phyloP scores from a whole-genome alignment of 2,797 vertebrate genomes.

The Anabas testudineus region DNA sequence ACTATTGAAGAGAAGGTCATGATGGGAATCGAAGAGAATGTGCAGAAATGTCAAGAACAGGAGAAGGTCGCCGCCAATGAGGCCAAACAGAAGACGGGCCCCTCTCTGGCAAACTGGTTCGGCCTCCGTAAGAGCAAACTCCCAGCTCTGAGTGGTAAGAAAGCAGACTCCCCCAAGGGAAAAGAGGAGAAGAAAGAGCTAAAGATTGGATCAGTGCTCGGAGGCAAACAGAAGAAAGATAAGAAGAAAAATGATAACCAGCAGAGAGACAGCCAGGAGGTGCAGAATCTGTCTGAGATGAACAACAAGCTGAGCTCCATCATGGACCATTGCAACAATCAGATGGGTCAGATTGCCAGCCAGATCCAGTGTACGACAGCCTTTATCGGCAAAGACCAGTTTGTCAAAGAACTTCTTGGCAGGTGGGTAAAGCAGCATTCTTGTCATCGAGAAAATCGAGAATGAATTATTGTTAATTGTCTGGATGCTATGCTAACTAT shows the following conservation, averaged over 20 bases:
- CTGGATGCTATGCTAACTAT: conserved; percentile 41
- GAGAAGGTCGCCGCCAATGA: conserved; percentile 84
- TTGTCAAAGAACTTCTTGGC: conserved; percentile 91
- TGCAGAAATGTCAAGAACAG: conserved; percentile 91
- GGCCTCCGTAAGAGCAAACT: conserved; percentile 92
- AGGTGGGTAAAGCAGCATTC: conserved; percentile 82
- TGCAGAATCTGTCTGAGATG: conserved; percentile 73
- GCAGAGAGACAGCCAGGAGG: conserved; percentile 81
- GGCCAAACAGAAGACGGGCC: conserved; percentile 86
- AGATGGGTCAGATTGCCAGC: conserved; percentile 80
- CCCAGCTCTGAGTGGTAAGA: conserved; percentile 88
- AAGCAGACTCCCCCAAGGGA: conserved; percentile 84
- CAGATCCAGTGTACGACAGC: conserved; percentile 80
- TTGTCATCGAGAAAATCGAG: conserved; percentile 15
- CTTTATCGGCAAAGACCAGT: conserved; percentile 86
- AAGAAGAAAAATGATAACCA: conserved; percentile 87
- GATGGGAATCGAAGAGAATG: conserved; percentile 93
- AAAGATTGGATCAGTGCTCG: conserved; percentile 87
- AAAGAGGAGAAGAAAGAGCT: conserved; percentile 91
- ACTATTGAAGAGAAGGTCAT: conserved; percentile 96
- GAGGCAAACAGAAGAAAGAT: conserved; percentile 90
- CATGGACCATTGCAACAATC: conserved; percentile 84
- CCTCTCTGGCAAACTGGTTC: conserved; percentile 94
- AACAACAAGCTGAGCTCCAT: conserved; percentile 81
- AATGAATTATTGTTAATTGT: conserved; percentile 38